Base-by-base conservation (phyloP, 2,797 vertebrate species). In the Columba guinea region DNA sequence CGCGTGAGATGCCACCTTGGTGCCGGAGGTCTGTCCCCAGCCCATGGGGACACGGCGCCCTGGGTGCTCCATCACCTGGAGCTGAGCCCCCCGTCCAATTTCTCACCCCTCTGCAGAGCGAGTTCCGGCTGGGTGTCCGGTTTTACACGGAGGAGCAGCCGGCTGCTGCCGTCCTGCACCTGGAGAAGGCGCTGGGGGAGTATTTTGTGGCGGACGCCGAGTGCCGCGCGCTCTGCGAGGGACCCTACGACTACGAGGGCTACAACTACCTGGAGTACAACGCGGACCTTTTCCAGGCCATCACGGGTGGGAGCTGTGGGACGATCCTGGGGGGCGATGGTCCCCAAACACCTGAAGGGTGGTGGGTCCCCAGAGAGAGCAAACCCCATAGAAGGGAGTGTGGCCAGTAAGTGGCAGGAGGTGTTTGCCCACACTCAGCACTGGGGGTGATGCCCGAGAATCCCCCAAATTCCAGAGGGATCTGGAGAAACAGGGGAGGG, bases 211-310 rank as follows among this genome's bases (percentile, higher is more conserved):
- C 98, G 0, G 95, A 99, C 3, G 28, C 94, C 1, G 99, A 99
- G 91, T 99, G 99, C 95, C 98, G 98, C 0, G 98, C 95, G 1
- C 98, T 99, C 69, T 99, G 99, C 0, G 99, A 99, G 90, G 99
- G 99, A 3, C 97, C 98, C 0, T 99, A 99, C 1, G 98, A 99
- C 96, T 99, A 99, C 0, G 99, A 99, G 4, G 99, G 99, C 20
- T 99, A 99, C 98, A 99, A 99, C 98, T 99, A 99, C 97, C 98
- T 99, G 96, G 99, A 99, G 51, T 99, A 99, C 98, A 98, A 97
- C 0, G 99, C 99, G 0, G 99, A 99, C 97, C 98, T 99, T 55
- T 99, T 99, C 97, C 99, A 99, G 96, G 98, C 99, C 69, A 97
- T 99, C 93, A 98, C 99, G 87, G 99, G 99, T 99, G 92, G 68